phyloP scores from a whole-genome alignment of 2,113 vertebrate species.

The Poeciliopsis turrubarensis region DNA sequence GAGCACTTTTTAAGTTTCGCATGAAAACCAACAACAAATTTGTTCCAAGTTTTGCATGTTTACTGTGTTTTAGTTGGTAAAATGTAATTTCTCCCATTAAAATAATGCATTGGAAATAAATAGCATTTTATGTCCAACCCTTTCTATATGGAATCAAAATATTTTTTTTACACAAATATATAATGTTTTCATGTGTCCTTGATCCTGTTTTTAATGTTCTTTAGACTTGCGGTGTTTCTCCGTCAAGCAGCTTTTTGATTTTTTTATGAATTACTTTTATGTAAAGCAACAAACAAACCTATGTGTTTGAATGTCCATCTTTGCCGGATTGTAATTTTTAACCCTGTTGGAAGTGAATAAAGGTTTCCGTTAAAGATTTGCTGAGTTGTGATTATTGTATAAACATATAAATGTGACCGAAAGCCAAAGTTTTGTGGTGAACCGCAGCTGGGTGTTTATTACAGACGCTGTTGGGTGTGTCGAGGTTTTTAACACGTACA shows the following conservation, averaged over 20 bases:
- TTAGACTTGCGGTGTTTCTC: conserved; percentile 2
- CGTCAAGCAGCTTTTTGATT: neutral
- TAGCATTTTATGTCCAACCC: too few relatives aligned
- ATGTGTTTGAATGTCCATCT: neutral
- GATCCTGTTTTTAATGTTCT: neutral
- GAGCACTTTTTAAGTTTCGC: too few relatives aligned
- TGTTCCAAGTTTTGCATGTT: too few relatives aligned
- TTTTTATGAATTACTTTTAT: neutral
- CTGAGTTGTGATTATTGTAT: neutral
- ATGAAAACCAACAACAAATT: too few relatives aligned
- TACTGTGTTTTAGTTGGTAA: too few relatives aligned
- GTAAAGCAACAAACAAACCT: neutral
- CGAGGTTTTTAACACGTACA: conserved; percentile 4
- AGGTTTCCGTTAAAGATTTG: neutral
- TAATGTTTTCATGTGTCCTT: neutral
- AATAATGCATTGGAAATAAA: too few relatives aligned
- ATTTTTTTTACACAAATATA: too few relatives aligned
- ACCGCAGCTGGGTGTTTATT: conserved; percentile 12
- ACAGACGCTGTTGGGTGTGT: conserved; percentile 19
- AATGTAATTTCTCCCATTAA: too few relatives aligned
- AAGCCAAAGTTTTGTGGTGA: neutral
- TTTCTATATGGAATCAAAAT: too few relatives aligned
- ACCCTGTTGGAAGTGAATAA: neutral
- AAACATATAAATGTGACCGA: neutral
- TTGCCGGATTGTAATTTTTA: neutral